Evolutionary conservation across 2,888 invertebrate genomes (phyloP).

Genomic region (Petrolisthes cinctipes): DNA sequence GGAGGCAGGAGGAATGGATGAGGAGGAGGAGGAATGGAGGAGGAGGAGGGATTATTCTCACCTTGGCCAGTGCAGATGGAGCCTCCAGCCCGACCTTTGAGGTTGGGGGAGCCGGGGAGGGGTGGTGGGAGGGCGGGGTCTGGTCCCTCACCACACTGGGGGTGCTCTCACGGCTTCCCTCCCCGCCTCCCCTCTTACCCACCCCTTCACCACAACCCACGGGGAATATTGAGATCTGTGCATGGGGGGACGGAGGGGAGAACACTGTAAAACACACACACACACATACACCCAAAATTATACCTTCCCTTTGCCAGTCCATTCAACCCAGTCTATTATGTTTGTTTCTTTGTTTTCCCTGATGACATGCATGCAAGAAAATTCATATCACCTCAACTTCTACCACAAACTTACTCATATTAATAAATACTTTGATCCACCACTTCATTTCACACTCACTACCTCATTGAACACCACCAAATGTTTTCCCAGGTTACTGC

Average conservation of each 20-base stretch:
- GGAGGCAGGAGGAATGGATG: background rate
- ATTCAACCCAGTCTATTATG: no score
- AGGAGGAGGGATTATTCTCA: background rate
- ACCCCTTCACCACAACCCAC: constrained; percentile 47
- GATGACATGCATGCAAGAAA: no score
- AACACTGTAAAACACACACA: background rate
- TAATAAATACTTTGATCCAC: no score
- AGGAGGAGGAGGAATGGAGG: background rate
- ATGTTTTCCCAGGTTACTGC: no score
- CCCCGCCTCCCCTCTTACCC: constrained; percentile 34
- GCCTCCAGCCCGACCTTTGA: constrained; percentile 34
- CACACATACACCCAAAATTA: background rate
- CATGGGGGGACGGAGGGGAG: background rate
- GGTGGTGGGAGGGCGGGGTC: constrained; percentile 41
- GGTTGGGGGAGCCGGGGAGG: constrained; percentile 21
- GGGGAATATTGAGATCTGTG: constrained; percentile 65
- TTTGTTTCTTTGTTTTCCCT: no score
- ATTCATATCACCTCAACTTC: no score
- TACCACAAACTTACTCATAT: no score
- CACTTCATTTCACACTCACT: no score
- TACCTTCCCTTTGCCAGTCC: no score
- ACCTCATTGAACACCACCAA: no score
- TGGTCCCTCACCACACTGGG: constrained; percentile 32
- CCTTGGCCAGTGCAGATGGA: constrained; percentile 64
- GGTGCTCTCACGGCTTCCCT: constrained; percentile 38